phyloP scores from a whole-genome alignment of 2,888 invertebrate species.

The Baronia brevicornis region DNA sequence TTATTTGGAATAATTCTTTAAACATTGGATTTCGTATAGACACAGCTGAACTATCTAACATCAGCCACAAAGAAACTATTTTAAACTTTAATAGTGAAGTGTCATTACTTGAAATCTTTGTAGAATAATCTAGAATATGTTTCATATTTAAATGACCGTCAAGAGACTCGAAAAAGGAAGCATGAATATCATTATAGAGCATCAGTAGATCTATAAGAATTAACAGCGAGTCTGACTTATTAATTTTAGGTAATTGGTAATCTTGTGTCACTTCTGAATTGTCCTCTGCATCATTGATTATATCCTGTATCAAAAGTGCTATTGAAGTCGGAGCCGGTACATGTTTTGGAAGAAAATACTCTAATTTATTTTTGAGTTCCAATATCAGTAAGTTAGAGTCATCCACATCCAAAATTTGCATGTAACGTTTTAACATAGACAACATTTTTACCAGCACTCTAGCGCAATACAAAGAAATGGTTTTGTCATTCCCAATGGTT shows the following conservation, averaged over 20 bases:
- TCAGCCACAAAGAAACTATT: constrained; percentile 61
- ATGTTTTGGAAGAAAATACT: constrained; percentile 63
- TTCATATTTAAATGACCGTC: constrained; percentile 62
- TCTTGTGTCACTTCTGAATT: constrained; percentile 33
- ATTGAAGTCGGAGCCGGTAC: constrained; percentile 49
- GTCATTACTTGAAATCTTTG: constrained; percentile 35
- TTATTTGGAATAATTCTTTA: constrained; percentile 70
- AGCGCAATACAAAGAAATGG: constrained; percentile 61
- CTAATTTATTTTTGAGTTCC: constrained; percentile 55
- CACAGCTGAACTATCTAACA: constrained; percentile 63
- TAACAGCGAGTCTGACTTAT: constrained; percentile 46
- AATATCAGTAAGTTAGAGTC: constrained; percentile 32
- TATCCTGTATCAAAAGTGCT: constrained; percentile 46
- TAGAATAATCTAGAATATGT: constrained; percentile 50
- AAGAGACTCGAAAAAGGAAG: constrained; percentile 60
- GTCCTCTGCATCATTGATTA: constrained; percentile 31
- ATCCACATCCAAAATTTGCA: constrained; percentile 63
- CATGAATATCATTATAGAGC: constrained; percentile 57
- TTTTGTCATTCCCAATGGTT: constrained; percentile 47
- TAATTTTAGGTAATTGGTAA: constrained; percentile 45
- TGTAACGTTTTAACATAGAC: constrained; percentile 65
- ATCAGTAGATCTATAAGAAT: constrained; percentile 52
- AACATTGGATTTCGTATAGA: constrained; percentile 71
- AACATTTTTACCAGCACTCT: constrained; percentile 74
- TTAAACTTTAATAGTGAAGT: constrained; percentile 58